Base-by-base conservation (phyloP, 2,113 vertebrate genomes). In the Capreolus pygargus region DNA sequence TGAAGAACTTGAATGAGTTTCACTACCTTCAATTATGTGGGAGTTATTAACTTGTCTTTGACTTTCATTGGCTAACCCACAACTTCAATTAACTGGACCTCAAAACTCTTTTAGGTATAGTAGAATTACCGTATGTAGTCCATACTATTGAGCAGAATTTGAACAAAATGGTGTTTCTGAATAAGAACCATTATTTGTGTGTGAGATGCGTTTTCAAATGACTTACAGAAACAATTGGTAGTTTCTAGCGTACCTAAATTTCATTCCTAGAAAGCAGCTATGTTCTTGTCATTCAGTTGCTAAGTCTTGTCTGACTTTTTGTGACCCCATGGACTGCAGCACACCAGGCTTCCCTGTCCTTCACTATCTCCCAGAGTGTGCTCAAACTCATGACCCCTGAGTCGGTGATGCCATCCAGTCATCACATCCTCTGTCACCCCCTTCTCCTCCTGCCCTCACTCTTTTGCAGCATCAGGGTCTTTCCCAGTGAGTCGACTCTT, bases 161-260 rank as follows among this genome's bases (percentile, higher is more conserved):
- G 61, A 91, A 87, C 55, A 95, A 61, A 92, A 55, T 67, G 14
- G 1, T 97, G 15, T 93, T 92, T 82, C 83, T 97, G 67, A 74
- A 94, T 52, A 76, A 86, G 89, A 89, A n/a, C 27, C 11, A 8
- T 79, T 93, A 7, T 33, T 87, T 85, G 30, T 5, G 2, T 67
- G 10, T 88, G 84, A 92, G 91, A 67, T 58, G 13, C 7, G 21
- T 86, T 94, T 91, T 67, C 61, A 87, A 28, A 28, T 21, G 28
- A 64, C 10, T 94, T 57, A 57, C 27, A 91, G 47, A 92, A 83
- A 25, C 47, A 58, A 0, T 55, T 64, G 45, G 88, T 95, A 92
- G 47, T 74, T 95, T 70, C 43, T 58, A 43, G 45, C 27, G 74
- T 86, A 76, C 52, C 39, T 94, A 43, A 86, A 74, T 50, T 64